A percentile compares a stretch with the other conserved stretches of the same genome.
These are phyloP conservation scores for Palythoa grandiflora DNA, from an alignment of 92 coral and sea anemone species.

Conservation along the genomic window DNA sequence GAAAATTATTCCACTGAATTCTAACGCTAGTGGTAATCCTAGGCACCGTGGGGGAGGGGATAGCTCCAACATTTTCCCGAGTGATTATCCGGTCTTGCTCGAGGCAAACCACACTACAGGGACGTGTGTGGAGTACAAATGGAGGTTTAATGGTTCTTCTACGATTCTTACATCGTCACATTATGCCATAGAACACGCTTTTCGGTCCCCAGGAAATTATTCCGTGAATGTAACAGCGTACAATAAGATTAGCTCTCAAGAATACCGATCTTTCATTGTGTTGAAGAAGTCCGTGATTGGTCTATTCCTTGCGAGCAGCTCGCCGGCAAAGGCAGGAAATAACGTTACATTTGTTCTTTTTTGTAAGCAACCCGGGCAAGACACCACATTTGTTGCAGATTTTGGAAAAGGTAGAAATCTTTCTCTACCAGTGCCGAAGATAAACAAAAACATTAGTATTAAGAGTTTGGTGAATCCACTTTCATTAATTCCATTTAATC, in stretches of 20 bases:
- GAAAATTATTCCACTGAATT: slow-evolving; percentile 56
- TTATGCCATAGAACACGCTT: slow-evolving; percentile 52
- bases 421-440: slow-evolving; percentile 30
- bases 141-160: slow-evolving; percentile 67
- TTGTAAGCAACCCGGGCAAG: slow-evolving; percentile 75
- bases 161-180: slow-evolving; percentile 8
- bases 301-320: slow-evolving; percentile 72
- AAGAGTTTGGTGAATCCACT: slow-evolving; percentile 42
- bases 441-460: slow-evolving; percentile 26
- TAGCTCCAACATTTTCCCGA: slow-evolving; percentile 70
- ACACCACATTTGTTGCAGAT: slow-evolving; percentile 71
- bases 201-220: slow-evolving; percentile 78
- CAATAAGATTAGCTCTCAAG: slow-evolving; percentile 44
- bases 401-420: slow-evolving; percentile 53
- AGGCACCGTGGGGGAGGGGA: slow-evolving; percentile 58
- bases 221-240: slow-evolving; percentile 55
- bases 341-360: slow-evolving; percentile 75
- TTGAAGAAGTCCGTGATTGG: slow-evolving; percentile 76
- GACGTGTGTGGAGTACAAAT: slow-evolving; percentile 75
- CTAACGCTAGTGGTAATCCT: slow-evolving; percentile 58
- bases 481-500: slow-evolving; percentile 76
- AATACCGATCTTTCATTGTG: slow-evolving; percentile 5
- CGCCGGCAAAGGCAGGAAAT: slow-evolving; percentile 68
- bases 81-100: slow-evolving; percentile 82
- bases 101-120: slow-evolving; percentile 63